Base-by-base conservation (phyloP, 1,140 invertebrate genomes). In the Araneus ventricosus region DNA sequence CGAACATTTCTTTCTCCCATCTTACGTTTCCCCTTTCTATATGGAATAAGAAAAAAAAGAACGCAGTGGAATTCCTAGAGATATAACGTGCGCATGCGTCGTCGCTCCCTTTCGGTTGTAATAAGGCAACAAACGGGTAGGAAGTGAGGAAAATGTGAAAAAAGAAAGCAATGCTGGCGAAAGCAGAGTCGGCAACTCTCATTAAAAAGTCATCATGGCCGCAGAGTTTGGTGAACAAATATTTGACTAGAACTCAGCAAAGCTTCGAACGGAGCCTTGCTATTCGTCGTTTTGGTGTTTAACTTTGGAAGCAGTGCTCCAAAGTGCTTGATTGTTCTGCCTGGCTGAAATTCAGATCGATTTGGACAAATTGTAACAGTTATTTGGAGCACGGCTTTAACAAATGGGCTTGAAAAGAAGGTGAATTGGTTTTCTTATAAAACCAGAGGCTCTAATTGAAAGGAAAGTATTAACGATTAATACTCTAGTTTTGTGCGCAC, bases 191-290 rank as follows among this genome's bases (percentile, higher is more conserved):
- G 24, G 61, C 41, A 67, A 89, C 27, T 89, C 88, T 89, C 88
- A 89, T 89, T 89, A 89, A 89, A 89, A 89, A 89, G 88, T 89
- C 88, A 89, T 89, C 88, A 89, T 89, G 88, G 88, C 88, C 41
- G 67, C 88, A 27, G 88, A 89, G 88, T 89, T 89, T 89, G 70
- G 88, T 57, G 88, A 89, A 79, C 88, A 89, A 89, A 89, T 89
- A 89, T 89, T 89, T 89, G 88, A 89, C 88, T 41, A 89, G 88
- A 79, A 89, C 88, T 89, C 45, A 41, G 88, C 39, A 79, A 79
- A 89, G 88, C 37, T 79, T 45, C 63, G 57, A n/a, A 8, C 10
- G 27, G 63, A 75, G 87, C 41, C 45, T 27, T 52, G 30, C 39
- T 41, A 8, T 89, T 63, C 88, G 39, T 5, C n/a, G 4, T 79